Base-by-base conservation (phyloP, 2,888 invertebrate species). In the Agrochola macilenta region DNA sequence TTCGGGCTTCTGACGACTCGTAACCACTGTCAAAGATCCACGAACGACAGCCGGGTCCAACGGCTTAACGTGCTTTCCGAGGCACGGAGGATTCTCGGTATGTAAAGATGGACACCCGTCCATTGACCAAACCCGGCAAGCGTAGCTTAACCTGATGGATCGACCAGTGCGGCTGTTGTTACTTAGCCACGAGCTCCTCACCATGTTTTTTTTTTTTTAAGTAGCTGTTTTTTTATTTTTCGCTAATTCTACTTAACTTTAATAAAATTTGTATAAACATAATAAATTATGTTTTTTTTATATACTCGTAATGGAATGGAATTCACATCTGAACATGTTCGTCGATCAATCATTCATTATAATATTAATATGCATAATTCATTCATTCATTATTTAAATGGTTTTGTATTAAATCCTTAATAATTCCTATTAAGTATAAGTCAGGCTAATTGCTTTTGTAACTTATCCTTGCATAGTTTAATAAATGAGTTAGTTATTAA, bases 361-460 rank as follows among this genome's bases (percentile, higher is more conserved):
- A n/a, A 49, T 74, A 49, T 52, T 14, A 81, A 30, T 73, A 57
- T 74, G 20, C 23, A 64, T 43, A 57, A 26, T 74, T 74, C n/a
- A 74, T 63, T 63, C 9, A 80, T 78, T 52, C 4, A 64, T 64
- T 74, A 75, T 78, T n/a, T 74, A 35, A 81, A 75, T 74, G 7
- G 30, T 54, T n/a, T 0, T 0, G 0, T 63, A 76, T 73, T 73
- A 73, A 49, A 49, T 74, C 14, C 7, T 39, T 63, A 76, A 73
- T 73, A 73, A 49, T 30, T 73, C 17, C 7, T 39, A n/a, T 49
- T 35, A n/a, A n/a, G n/a, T n/a, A 39, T 12, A 57, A n/a, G 54
- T 81, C 17, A 63, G 14, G n/a, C 63, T 81, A 64, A 78, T 78
- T 81, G 75, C 57, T 49, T 23, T 49, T 64, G 74, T 74, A 74